phyloP scores from a whole-genome alignment of 2,797 vertebrate species.

The Dromococcyx pavoninus region DNA sequence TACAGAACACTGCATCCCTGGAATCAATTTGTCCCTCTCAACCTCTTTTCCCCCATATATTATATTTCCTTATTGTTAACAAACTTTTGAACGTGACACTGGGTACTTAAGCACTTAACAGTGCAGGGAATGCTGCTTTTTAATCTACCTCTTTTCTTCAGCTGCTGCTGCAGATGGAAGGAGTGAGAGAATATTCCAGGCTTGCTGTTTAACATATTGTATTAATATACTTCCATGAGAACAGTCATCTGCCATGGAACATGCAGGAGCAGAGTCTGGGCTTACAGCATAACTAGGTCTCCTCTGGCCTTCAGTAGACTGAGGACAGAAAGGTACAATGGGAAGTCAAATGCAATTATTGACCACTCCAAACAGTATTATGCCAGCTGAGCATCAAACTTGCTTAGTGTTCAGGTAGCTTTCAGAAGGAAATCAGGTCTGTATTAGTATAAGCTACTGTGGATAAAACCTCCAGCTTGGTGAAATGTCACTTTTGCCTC shows the following conservation, averaged over 20 bases:
- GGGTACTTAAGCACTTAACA: neutral
- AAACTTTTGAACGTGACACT: slow-evolving; percentile 27
- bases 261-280: neutral
- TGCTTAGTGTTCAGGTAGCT: neutral
- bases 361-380: neutral
- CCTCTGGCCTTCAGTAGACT: neutral
- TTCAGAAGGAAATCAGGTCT: slow-evolving; percentile 20
- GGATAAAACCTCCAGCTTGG: neutral
- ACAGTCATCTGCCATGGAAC: neutral
- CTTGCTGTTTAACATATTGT: neutral
- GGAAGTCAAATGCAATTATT: slow-evolving; percentile 18
- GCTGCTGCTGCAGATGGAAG: slow-evolving; percentile 7
- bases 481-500: neutral
- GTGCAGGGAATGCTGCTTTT: slow-evolving; percentile 9
- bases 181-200: neutral
- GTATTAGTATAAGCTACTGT: neutral
- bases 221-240: neutral
- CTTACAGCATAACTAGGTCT: neutral
- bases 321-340: neutral
- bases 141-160: slow-evolving; percentile 30
- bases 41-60: neutral
- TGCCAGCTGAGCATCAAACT: neutral
- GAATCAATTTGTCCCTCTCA: neutral
- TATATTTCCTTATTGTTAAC: neutral
- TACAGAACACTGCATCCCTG: neutral